Base-by-base conservation (phyloP, 2,888 invertebrate genomes). In the Toxonevra muliebris region DNA sequence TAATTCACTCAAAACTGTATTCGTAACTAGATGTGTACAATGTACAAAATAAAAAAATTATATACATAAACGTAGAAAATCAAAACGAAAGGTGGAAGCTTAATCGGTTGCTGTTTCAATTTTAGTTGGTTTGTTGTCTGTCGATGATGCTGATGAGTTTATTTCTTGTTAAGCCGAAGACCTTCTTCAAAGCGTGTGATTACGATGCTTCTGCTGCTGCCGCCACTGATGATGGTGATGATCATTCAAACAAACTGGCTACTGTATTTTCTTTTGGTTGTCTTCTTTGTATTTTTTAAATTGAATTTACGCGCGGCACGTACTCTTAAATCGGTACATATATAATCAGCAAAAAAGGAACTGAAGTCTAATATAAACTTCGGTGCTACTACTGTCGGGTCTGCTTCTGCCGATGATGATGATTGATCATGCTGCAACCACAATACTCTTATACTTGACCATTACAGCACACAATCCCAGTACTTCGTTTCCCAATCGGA, bases 231-330 rank as follows among this genome's bases (percentile, higher is more conserved):
- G 15, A n/a, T 15, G 50, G 50, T 48, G 50, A 57, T 62, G 67
- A 68, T 68, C 69, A 61, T 69, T 69, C 66, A 61, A 64, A 65
- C 59, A 69, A 71, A 66, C 62, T 66, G 55, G 60, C 70, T 71
- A 61, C 66, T 69, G 66, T 69, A 65, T 64, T 69, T 68, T 63
- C 57, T 61, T 45, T 42, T 42, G 15, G 50, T 57, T 41, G 42
- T 50, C 4, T 40, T 43, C 54, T 57, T 65, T 68, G 41, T 53
- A 64, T 12, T 59, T 48, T 65, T 61, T 75, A 78, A 78, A 78
- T 77, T 78, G 76, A 84, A 84, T 84, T 84, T 80, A 79, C 82
- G 77, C 76, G 77, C 74, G 75, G 80, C 83, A 83, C 83, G 83
- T 83, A 83, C 82, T 75, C 82, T 76, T 76, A 83, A 84, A 83